phyloP scores from a whole-genome alignment of 2,113 vertebrate species.

The Propithecus coquereli region DNA sequence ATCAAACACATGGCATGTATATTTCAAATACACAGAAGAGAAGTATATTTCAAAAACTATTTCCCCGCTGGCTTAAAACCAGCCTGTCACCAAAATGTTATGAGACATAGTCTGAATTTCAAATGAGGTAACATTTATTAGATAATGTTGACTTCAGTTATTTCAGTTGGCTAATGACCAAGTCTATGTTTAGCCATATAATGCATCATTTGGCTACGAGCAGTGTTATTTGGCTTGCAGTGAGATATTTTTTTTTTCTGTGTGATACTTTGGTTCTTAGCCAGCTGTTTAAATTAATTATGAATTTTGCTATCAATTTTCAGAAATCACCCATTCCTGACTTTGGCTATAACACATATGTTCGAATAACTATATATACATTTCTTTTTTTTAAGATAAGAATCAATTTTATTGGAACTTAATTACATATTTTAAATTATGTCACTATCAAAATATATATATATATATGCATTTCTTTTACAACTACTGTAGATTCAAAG shows the following conservation, averaged over 20 bases:
- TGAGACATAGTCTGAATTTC: slow-evolving; percentile 39
- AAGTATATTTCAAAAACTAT: slow-evolving; percentile 45
- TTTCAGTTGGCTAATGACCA: slow-evolving; percentile 29
- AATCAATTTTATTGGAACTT: too few species aligned
- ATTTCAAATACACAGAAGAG: neutral
- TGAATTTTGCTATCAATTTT: slow-evolving; percentile 22
- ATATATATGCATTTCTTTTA: neutral
- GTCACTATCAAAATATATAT: too few species aligned
- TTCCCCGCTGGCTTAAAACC: slow-evolving; percentile 42
- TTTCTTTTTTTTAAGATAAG: neutral
- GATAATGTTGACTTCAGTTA: slow-evolving; percentile 3
- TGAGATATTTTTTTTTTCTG: neutral
- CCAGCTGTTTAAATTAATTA: slow-evolving; percentile 40
- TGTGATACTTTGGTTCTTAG: slow-evolving; percentile 25
- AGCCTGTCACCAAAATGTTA: slow-evolving; percentile 36
- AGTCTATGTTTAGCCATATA: slow-evolving; percentile 32
- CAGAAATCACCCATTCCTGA: slow-evolving; percentile 23
- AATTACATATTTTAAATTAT: too few species aligned
- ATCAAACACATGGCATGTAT: neutral
- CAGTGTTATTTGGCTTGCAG: slow-evolving; percentile 7
- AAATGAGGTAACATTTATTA: slow-evolving; percentile 31
- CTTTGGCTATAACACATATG: neutral
- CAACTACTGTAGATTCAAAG: neutral
- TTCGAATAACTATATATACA: neutral
- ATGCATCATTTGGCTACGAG: slow-evolving; percentile 39